These are phyloP conservation scores for Trichopoda pennipes DNA, from an alignment of 2,888 invertebrate species.

Conservation along the genomic window DNA sequence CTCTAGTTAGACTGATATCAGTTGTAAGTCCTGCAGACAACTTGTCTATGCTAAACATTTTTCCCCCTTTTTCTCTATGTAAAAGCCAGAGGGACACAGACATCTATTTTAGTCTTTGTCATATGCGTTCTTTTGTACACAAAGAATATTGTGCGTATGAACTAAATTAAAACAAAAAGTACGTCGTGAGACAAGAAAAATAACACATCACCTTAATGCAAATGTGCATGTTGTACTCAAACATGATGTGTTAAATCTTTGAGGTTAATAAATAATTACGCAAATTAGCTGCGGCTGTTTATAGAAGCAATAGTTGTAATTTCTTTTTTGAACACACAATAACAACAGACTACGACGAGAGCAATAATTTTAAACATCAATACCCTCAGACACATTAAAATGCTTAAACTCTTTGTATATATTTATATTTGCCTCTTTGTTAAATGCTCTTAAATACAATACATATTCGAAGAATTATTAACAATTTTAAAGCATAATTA, in stretches of 20 bases:
- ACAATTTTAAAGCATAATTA: neutral
- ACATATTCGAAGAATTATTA: slow-evolving; percentile 6
- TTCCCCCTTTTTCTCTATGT: neutral
- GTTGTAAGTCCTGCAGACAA: slow-evolving; percentile 44
- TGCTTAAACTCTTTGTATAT: neutral
- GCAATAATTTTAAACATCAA: slow-evolving; percentile 24
- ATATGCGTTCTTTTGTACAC: slow-evolving; percentile 1
- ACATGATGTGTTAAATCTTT: slow-evolving; percentile 42
- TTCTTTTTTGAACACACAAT: neutral
- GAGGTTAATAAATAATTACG: slow-evolving; percentile 62
- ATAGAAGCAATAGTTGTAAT: neutral
- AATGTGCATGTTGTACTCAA: slow-evolving; percentile 37
- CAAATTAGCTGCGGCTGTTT: slow-evolving; percentile 28
- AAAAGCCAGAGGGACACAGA: slow-evolving; percentile 21
- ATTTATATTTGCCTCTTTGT: neutral
- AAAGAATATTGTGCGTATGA: slow-evolving; percentile 51
- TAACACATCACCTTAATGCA: slow-evolving; percentile 11
- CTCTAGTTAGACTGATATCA: slow-evolving; percentile 22
- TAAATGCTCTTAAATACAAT: neutral
- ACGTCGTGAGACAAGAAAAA: slow-evolving; percentile 5
- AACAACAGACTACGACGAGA: neutral
- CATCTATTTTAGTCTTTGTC: neutral
- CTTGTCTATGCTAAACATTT: neutral
- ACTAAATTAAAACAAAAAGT: slow-evolving; percentile 30
- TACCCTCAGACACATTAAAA: slow-evolving; percentile 16